These are phyloP conservation scores for Thecophora atra DNA, from an alignment of 2,888 invertebrate genomes.

Conservation along the genomic window DNA sequence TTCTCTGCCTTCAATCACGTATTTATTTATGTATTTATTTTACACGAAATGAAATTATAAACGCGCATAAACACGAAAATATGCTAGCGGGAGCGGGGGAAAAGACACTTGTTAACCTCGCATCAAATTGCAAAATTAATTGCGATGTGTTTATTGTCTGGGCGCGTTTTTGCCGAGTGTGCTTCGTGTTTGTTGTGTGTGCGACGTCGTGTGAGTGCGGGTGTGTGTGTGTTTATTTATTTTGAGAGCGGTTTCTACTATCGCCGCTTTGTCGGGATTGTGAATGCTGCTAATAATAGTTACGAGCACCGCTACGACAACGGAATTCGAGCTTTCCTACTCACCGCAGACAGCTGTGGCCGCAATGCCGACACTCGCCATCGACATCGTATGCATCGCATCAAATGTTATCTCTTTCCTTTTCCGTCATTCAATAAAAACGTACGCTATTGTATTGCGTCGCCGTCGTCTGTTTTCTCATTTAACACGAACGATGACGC, in stretches of 20 bases:
- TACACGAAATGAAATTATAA: neutral
- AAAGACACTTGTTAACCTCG: neutral
- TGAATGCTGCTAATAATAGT: slow-evolving; percentile 18
- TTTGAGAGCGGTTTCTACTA: neutral
- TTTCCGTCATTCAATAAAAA: too few relatives aligned
- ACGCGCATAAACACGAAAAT: too few relatives aligned
- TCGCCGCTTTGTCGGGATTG: neutral
- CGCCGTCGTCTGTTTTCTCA: neutral
- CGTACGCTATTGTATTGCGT: neutral
- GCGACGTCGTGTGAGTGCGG: too few relatives aligned
- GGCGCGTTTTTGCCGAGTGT: too few relatives aligned
- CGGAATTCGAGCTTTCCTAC: slow-evolving; percentile 15
- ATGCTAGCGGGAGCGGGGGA: too few relatives aligned
- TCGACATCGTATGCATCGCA: too few relatives aligned
- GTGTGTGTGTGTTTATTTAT: too few relatives aligned
- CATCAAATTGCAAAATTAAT: slow-evolving; percentile 22
- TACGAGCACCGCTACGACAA: neutral
- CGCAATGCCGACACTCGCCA: too few relatives aligned
- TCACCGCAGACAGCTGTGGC: neutral
- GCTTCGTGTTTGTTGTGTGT: too few relatives aligned
- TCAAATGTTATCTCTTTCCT: too few relatives aligned
- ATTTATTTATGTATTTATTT: too few relatives aligned
- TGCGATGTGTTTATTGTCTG: neutral
- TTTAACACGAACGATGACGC: neutral
- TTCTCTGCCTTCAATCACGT: too few relatives aligned